These are phyloP conservation scores for Erebia epiphron DNA, from an alignment of 2,888 invertebrate genomes.

Conservation along the genomic window DNA sequence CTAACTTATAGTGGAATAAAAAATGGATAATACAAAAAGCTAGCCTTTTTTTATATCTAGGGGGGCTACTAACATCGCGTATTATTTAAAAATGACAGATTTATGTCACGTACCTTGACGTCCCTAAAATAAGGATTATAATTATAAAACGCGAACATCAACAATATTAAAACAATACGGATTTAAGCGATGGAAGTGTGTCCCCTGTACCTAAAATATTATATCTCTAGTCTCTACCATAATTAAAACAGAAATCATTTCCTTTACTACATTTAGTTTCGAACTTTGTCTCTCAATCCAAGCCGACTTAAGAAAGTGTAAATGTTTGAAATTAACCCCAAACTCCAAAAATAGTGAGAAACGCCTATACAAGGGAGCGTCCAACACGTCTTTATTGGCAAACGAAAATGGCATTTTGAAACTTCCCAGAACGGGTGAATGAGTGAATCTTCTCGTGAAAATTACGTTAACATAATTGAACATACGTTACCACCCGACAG, in stretches of 20 bases:
- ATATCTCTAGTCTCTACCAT: too few relatives aligned
- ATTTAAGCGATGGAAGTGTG: too few relatives aligned
- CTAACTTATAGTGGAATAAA: neutral
- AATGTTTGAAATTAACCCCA: conserved; percentile 12
- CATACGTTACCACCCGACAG: conserved; percentile 24
- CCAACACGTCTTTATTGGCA: conserved; percentile 1
- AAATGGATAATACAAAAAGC: neutral
- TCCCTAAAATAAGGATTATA: too few relatives aligned
- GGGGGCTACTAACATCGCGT: too few relatives aligned
- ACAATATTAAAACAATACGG: too few relatives aligned
- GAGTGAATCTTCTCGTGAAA: conserved; percentile 20
- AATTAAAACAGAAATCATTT: too few relatives aligned
- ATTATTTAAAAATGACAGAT: too few relatives aligned
- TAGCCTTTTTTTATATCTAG: too few relatives aligned
- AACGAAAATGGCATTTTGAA: conserved; percentile 15
- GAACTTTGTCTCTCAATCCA: neutral
- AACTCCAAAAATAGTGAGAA: conserved; percentile 10
- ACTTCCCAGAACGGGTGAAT: conserved; percentile 16
- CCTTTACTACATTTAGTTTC: too few relatives aligned
- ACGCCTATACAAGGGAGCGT: neutral
- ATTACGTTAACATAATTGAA: conserved; percentile 24
- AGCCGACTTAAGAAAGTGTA: neutral
- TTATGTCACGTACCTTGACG: too few relatives aligned
- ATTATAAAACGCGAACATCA: too few relatives aligned
- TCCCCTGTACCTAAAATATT: too few relatives aligned